These are phyloP conservation scores for Cataglyphis livida DNA, from an alignment of 2,888 invertebrate genomes.

Conservation along the genomic window DNA sequence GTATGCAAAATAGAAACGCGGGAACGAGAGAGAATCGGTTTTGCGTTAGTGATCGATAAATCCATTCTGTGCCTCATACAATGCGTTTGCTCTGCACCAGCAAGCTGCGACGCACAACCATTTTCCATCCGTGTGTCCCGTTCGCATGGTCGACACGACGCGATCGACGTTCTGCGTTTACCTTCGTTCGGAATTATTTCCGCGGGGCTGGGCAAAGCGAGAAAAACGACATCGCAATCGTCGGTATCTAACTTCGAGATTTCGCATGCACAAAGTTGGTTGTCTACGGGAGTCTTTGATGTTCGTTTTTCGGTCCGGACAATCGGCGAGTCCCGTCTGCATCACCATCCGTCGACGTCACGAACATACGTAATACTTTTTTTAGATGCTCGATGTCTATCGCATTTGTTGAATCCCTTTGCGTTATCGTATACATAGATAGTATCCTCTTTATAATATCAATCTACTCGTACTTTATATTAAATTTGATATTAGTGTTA, in stretches of 20 bases:
- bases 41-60: slow-evolving; percentile 52
- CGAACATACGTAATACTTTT: slow-evolving; percentile 36
- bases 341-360: slow-evolving; percentile 27
- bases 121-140: slow-evolving; percentile 57
- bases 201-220: slow-evolving; percentile 70
- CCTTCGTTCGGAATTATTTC: slow-evolving; percentile 68
- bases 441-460: not conserved
- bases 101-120: slow-evolving; percentile 34
- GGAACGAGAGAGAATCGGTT: slow-evolving; percentile 31
- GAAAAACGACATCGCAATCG: slow-evolving; percentile 37
- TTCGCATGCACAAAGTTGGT: slow-evolving; percentile 58
- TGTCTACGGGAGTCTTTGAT: slow-evolving; percentile 61
- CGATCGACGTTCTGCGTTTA: slow-evolving; percentile 43
- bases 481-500: not conserved
- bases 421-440: not conserved
- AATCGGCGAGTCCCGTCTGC: slow-evolving; percentile 12
- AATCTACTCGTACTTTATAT: not conserved
- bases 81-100: slow-evolving; percentile 53
- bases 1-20: slow-evolving; percentile 48
- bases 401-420: not conserved
- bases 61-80: slow-evolving; percentile 48
- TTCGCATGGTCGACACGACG: slow-evolving; percentile 9
- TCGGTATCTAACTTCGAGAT: slow-evolving; percentile 40
- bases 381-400: slow-evolving; percentile 7
- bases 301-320: slow-evolving; percentile 32